These are phyloP conservation scores for Taenioides sp. DNA, from an alignment of 2,797 vertebrate genomes.

Conservation along the genomic window DNA sequence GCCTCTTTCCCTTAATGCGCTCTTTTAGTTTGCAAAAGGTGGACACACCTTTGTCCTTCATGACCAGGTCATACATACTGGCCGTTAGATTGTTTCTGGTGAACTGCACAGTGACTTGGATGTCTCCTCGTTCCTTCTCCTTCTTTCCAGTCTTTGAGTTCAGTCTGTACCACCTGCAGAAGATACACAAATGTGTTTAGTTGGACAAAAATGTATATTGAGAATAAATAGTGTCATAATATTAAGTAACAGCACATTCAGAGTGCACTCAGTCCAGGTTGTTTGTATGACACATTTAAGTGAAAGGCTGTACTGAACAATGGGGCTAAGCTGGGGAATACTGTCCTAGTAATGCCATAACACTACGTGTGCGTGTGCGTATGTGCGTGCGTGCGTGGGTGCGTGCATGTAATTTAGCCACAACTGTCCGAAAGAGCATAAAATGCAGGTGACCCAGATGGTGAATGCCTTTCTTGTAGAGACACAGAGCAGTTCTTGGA, in stretches of 20 bases:
- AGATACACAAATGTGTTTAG: background rate
- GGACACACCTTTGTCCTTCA: conserved; percentile 89
- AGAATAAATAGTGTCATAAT: background rate
- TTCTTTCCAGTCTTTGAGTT: conserved; percentile 95
- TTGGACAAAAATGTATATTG: background rate
- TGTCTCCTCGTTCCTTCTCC: conserved; percentile 95
- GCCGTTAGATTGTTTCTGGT: conserved; percentile 91
- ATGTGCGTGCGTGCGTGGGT: conserved; percentile 10
- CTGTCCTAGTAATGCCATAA: conserved; percentile 23
- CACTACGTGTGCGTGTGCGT: conserved; percentile 10
- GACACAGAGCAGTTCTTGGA: conserved; percentile 35
- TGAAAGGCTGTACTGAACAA: conserved; percentile 35
- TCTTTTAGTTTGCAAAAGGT: conserved; percentile 92
- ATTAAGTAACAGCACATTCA: background rate
- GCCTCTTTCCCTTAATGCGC: conserved; percentile 89
- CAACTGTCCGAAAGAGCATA: conserved; percentile 7
- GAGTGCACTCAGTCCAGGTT: background rate
- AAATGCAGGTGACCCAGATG: conserved; percentile 7
- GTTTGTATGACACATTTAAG: background rate
- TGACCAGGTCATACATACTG: conserved; percentile 97
- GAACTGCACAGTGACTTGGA: conserved; percentile 91
- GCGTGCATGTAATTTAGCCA: conserved; percentile 11
- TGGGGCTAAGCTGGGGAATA: conserved; percentile 32
- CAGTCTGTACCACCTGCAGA: conserved; percentile 89
- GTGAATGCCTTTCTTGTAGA: background rate